These are phyloP conservation scores for Sphaerophoria taeniata DNA, from an alignment of 2,888 invertebrate species.

Conservation along the genomic window DNA sequence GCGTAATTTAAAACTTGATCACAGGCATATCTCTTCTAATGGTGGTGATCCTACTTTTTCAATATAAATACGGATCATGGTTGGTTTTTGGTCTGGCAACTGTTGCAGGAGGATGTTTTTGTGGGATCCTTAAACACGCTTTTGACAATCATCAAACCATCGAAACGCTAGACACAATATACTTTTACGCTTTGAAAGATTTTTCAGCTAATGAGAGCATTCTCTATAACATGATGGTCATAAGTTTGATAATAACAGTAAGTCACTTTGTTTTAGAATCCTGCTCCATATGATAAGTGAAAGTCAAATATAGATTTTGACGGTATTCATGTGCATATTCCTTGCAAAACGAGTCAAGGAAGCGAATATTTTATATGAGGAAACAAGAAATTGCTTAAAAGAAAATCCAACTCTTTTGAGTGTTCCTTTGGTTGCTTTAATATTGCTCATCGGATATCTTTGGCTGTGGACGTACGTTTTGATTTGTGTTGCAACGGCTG, in stretches of 20 bases:
- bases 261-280: not conserved
- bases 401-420: not conserved
- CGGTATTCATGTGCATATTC: not conserved
- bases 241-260: constrained; percentile 3
- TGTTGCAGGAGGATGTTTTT: not conserved
- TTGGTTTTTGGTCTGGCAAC: not conserved
- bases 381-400: not conserved
- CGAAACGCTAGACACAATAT: not conserved
- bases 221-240: not conserved
- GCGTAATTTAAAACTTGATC: not conserved
- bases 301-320: not conserved
- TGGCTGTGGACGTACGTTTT: not conserved
- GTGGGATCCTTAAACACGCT: not conserved
- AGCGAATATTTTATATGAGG: not conserved
- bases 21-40: not conserved
- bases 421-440: not conserved
- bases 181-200: not conserved
- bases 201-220: not conserved
- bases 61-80: not conserved
- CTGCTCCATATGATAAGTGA: not conserved
- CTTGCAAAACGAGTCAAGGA: not conserved
- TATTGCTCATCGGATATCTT: not conserved
- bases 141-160: not conserved
- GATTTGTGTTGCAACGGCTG: not conserved
- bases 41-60: not conserved